A percentile compares a stretch with the other conserved stretches of the same genome.
Conservation (phyloP, 2,888 invertebrate genomes). For the Microplitis deprimator region DNA sequence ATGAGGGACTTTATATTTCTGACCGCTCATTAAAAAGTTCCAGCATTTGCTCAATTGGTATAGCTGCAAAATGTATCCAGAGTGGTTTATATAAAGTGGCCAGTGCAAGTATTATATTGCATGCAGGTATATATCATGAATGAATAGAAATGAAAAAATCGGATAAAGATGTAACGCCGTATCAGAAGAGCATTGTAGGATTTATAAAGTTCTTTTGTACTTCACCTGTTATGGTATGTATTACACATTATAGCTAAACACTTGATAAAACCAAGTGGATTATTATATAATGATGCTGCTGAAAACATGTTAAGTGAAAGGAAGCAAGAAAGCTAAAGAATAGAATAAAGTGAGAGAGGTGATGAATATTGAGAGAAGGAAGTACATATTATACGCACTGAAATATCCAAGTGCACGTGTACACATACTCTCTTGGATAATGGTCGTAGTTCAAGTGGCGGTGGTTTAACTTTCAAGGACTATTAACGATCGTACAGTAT, state of each 20-base stretch:
- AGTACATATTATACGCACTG: conserved; percentile 29
- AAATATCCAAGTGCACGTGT: conserved; percentile 43
- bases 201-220: neutral
- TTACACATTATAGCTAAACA: conserved; percentile 6
- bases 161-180: neutral
- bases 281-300: neutral
- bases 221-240: neutral
- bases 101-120: neutral
- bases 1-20: conserved; percentile 41
- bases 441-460: conserved; percentile 61
- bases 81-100: conserved; percentile 34
- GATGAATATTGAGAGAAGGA: conserved; percentile 17
- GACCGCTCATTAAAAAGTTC: conserved; percentile 68
- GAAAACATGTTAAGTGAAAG: neutral
- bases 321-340: conserved; percentile 24
- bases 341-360: conserved; percentile 9
- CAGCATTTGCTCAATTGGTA: conserved; percentile 59
- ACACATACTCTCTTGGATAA: conserved; percentile 49
- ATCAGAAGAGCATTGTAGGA: conserved; percentile 9
- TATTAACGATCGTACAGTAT: conserved; percentile 56
- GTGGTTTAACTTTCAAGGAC: conserved; percentile 63
- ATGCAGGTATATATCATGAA: neutral
- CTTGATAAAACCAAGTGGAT: conserved; percentile 16
- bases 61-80: conserved; percentile 52
- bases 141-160: conserved; percentile 22